Evolutionary conservation across 2,113 vertebrate genomes (phyloP).

Genomic region (Spea multiplicata): DNA sequence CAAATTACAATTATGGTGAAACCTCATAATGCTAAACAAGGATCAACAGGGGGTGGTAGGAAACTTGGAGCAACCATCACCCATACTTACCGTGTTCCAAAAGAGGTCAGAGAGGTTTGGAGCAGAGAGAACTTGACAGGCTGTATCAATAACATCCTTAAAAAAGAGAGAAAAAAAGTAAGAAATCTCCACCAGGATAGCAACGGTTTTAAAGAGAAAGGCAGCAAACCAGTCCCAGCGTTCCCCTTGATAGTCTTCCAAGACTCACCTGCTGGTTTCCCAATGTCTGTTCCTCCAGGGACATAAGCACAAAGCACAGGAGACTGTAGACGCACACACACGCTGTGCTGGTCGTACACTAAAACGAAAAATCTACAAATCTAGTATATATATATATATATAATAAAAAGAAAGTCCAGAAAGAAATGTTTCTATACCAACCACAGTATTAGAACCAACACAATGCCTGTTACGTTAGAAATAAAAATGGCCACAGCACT

Average conservation of each 20-base stretch:
- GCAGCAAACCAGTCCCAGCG: background rate
- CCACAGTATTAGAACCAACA: background rate
- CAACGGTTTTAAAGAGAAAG: background rate
- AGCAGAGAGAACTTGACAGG: slow-evolving; percentile 88
- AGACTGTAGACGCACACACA: slow-evolving; percentile 94
- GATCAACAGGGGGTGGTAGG: no score
- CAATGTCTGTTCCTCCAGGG: slow-evolving; percentile 84
- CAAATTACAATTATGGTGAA: background rate
- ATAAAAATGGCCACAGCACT: slow-evolving; percentile 50
- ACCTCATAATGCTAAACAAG: no score
- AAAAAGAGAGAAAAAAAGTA: background rate
- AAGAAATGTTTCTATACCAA: background rate
- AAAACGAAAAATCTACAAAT: no score
- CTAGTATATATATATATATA: background rate
- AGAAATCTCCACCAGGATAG: background rate
- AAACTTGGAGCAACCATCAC: no score
- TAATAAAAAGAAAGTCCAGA: background rate
- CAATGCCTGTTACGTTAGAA: no score
- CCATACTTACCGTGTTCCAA: slow-evolving; percentile 88
- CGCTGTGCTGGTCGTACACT: slow-evolving; percentile 93
- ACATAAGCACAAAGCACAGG: slow-evolving; percentile 88
- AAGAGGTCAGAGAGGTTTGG: slow-evolving; percentile 91
- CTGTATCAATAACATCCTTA: slow-evolving; percentile 85
- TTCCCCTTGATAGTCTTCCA: background rate
- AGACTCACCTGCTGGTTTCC: slow-evolving; percentile 84